Evolutionary conservation across 2,113 vertebrate species (phyloP).

Genomic region (Perognathus longimembris): DNA sequence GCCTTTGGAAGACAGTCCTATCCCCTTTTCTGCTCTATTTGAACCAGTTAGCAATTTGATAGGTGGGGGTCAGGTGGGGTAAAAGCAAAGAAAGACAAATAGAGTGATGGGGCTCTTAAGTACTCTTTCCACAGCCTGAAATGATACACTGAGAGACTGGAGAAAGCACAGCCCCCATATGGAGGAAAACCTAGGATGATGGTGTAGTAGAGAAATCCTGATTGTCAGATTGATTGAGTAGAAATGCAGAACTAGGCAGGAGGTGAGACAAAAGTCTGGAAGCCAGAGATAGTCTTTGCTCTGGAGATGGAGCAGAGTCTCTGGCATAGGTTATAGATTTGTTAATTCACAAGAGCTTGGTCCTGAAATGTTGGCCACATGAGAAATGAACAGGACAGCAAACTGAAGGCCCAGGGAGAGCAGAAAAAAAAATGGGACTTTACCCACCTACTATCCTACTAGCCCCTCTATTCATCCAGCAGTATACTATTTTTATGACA

Average conservation of each 20-base stretch:
- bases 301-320: conserved; percentile 2
- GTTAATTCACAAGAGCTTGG: not conserved
- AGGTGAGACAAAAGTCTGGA: not conserved
- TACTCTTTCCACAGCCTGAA: not conserved
- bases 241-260: not conserved
- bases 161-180: not conserved
- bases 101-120: not conserved
- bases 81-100: not conserved
- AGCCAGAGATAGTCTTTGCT: not conserved
- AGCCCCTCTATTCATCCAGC: not conserved
- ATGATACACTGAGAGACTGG: not conserved
- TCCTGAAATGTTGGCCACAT: not conserved
- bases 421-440: not conserved
- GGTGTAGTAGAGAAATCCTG: not conserved
- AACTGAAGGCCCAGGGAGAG: not conserved
- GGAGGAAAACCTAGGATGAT: not conserved
- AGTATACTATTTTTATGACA: not conserved
- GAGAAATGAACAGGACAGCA: not conserved
- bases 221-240: not conserved
- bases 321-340: not conserved
- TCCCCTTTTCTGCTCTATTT: not conserved
- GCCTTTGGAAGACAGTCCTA: not conserved
- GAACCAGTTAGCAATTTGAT: not conserved
- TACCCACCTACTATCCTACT: not conserved
- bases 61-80: not conserved